Evolutionary conservation across 2,113 vertebrate species (phyloP).

Genomic region (Colistium nudipinnis): DNA sequence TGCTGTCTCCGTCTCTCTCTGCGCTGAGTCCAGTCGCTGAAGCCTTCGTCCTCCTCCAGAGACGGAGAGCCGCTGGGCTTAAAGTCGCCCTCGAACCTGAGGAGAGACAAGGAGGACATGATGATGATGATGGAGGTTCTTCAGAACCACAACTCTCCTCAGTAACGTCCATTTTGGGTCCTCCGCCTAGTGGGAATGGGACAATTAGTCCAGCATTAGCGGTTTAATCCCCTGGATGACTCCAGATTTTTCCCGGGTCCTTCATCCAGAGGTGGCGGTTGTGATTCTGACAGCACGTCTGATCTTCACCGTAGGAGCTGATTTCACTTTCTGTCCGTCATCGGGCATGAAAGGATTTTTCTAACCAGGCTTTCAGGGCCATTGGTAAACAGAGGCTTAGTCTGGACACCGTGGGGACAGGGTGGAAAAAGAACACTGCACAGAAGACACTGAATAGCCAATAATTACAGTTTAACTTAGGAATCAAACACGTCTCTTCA

Average conservation of each 20-base stretch:
- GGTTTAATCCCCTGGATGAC: neutral
- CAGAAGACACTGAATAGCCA: neutral
- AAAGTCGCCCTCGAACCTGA: slow-evolving; percentile 71
- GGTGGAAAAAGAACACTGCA: neutral
- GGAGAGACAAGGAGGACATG: neutral
- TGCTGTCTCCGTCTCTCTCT: slow-evolving; percentile 79
- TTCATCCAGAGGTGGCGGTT: neutral
- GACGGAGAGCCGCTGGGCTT: slow-evolving; percentile 79
- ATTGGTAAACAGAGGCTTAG: slow-evolving; percentile 7
- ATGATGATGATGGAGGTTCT: no score
- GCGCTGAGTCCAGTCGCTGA: slow-evolving; percentile 93
- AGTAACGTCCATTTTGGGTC: neutral
- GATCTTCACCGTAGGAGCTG: neutral
- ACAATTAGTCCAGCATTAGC: neutral
- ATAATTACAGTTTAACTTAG: no score
- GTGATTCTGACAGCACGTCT: neutral
- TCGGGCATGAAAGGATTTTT: slow-evolving; percentile 27
- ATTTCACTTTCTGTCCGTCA: slow-evolving; percentile 5
- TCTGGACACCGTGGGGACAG: neutral
- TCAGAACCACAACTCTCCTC: neutral
- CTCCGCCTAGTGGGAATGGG: neutral
- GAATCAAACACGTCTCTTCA: no score
- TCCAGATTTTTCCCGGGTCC: neutral
- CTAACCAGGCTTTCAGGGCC: neutral
- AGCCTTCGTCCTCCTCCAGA: slow-evolving; percentile 94